Percentiles rank a stretch among this genome's conserved stretches.
Evolutionary conservation across 2,113 vertebrate genomes (phyloP).

Genomic region (Lynx canadensis): DNA sequence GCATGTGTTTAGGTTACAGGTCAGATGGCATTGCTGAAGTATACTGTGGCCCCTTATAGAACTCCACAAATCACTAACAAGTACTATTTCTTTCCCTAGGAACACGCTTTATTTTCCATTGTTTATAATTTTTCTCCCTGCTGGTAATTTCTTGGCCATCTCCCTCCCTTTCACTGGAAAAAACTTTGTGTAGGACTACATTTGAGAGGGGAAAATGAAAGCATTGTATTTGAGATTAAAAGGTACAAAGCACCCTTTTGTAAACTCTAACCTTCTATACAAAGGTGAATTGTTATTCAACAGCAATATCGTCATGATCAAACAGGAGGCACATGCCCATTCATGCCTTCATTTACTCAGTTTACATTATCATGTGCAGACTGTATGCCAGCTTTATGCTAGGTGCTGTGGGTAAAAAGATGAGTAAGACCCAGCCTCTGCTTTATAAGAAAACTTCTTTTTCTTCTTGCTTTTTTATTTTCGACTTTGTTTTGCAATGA

Average conservation of each 20-base stretch:
- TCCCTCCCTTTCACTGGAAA: not conserved
- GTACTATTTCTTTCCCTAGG: not conserved
- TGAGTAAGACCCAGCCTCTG: not conserved
- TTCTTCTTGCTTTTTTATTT: not conserved
- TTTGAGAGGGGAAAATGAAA: slow-evolving; percentile 11
- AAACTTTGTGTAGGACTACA: not conserved
- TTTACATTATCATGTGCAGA: not conserved
- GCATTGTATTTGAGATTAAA: not conserved
- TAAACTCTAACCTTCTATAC: not conserved
- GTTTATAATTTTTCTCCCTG: not conserved
- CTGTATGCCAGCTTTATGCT: not conserved
- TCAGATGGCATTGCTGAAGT: not conserved
- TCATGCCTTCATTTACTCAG: not conserved
- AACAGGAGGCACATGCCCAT: not conserved
- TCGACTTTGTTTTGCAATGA: not conserved
- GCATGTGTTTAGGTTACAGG: not conserved
- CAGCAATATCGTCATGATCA: not conserved
- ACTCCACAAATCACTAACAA: not conserved
- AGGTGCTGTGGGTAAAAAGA: not conserved
- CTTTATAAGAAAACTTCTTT: slow-evolving; percentile 17
- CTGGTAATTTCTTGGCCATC: slow-evolving; percentile 29
- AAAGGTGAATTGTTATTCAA: not conserved
- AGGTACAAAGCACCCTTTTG: not conserved
- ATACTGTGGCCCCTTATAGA: not conserved
- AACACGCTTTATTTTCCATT: slow-evolving; percentile 7